phyloP scores from a whole-genome alignment of 2,113 vertebrate species.

The Percopsis transmontana region DNA sequence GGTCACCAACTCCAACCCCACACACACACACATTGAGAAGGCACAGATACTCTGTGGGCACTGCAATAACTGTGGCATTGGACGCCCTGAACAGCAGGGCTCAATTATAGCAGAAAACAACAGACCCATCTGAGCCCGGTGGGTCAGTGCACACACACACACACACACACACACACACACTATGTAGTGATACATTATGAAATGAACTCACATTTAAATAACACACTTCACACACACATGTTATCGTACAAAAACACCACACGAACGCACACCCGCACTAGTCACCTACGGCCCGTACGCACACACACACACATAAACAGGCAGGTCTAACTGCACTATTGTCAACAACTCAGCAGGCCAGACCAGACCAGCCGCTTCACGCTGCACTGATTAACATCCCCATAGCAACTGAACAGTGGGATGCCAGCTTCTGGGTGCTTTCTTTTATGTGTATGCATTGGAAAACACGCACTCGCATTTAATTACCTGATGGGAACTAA shows the following conservation, averaged over 20 bases:
- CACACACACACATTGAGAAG: slow-evolving; percentile 9
- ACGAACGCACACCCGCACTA: background rate
- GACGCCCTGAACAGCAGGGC: slow-evolving; percentile 4
- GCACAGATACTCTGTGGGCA: slow-evolving; percentile 48
- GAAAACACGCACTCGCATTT: background rate
- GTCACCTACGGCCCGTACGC: background rate
- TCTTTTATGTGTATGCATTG: background rate
- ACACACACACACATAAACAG: slow-evolving; percentile 19
- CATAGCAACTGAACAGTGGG: slow-evolving; percentile 1
- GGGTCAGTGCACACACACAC: background rate
- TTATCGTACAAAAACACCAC: too few species aligned
- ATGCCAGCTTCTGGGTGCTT: background rate
- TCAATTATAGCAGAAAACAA: slow-evolving; percentile 37
- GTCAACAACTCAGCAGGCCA: slow-evolving; percentile 37
- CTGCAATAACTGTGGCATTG: slow-evolving; percentile 39
- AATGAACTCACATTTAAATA: too few species aligned
- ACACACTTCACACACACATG: too few species aligned
- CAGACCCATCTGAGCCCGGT: slow-evolving; percentile 47
- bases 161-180: too few species aligned
- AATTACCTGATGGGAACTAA: background rate
- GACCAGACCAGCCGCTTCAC: slow-evolving; percentile 21
- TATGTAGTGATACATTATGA: too few species aligned
- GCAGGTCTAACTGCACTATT: slow-evolving; percentile 56
- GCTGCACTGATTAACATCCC: background rate
- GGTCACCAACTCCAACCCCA: slow-evolving; percentile 12